phyloP scores from a whole-genome alignment of 2,113 vertebrate species.

The Oreotrochilus melanogaster region DNA sequence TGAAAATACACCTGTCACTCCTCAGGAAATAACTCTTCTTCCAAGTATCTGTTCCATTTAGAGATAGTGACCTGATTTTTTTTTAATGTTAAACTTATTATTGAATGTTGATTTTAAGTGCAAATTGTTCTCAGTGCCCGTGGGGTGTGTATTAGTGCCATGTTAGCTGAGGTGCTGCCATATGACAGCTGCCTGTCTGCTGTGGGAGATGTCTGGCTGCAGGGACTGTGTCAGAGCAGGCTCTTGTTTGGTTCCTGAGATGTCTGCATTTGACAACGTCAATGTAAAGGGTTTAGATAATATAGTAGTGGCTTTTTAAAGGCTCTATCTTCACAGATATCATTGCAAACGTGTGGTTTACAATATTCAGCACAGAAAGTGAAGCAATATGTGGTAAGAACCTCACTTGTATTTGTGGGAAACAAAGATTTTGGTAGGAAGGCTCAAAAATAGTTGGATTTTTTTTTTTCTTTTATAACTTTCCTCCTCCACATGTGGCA shows the following conservation, averaged over 20 bases:
- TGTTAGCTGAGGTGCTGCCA: neutral
- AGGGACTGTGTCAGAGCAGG: neutral
- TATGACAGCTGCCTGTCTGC: neutral
- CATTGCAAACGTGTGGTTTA: neutral
- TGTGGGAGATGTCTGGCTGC: neutral
- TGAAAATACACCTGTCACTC: rapidly evolving
- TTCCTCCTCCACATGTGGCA: rapidly evolving
- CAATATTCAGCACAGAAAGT: neutral
- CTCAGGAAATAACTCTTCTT: neutral
- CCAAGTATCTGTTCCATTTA: neutral
- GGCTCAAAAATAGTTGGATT: neutral
- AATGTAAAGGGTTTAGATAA: rapidly evolving
- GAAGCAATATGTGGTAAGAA: neutral
- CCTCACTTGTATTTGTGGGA: neutral
- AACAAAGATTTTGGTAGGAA: neutral
- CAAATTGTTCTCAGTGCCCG: neutral
- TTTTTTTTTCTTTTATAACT: too few relatives aligned
- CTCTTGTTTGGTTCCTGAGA: rapidly evolving
- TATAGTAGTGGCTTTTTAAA: neutral
- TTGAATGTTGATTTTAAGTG: neutral
- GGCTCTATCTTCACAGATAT: neutral
- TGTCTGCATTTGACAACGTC: neutral
- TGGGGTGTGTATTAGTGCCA: neutral
- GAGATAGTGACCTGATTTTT: neutral
- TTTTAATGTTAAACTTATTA: neutral